Base-by-base conservation (phyloP, 2,888 invertebrate genomes). In the Andrena praecox region DNA sequence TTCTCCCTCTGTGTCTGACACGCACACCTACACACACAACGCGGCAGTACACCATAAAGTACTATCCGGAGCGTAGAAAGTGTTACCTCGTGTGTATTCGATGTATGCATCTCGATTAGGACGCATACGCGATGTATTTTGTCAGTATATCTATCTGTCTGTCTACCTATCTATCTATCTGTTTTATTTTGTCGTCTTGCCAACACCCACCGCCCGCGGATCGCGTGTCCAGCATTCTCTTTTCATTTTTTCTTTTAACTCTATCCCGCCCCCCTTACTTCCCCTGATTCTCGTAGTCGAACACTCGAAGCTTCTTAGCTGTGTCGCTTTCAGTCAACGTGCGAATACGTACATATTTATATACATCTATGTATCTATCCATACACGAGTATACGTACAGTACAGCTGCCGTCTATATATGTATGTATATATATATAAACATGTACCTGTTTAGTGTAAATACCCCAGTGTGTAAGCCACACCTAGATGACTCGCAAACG, bases 321-420 rank as follows among this genome's bases (percentile, higher is more conserved):
- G 89, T 93, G 93, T 93, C 89, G 93, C 93, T 93, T 93, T 91
- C 91, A 91, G 87, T 92, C 89, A 91, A 89, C 91, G 90, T 92
- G 66, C 80, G 42, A 84, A 77, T 73, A 91, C 84, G 88, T 90
- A 90, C 85, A 82, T 89, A 82, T 67, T 63, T 16, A 66, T 60
- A 42, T 42, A 42, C 42, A 42, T 42, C 42, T 42, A 42, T 68
- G 50, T 69, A 63, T 35, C 35, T 33, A 63, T 33, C 54, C 68
- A 35, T 69, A 29, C 48, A 60, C 29, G 16, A 56, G 27, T 56
- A 68, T 59, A 70, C 59, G 42, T 70, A 56, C 16, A 69, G 3
- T 69, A 56, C 27, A 56, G 56, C 20, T 27, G 24, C 56, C 24
- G 56, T 10, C 10, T 56, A 56, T 27, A 56, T 56, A 24, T 24